Evolutionary conservation across 2,888 invertebrate genomes (phyloP).

Genomic region (Craniophora ligustri): DNA sequence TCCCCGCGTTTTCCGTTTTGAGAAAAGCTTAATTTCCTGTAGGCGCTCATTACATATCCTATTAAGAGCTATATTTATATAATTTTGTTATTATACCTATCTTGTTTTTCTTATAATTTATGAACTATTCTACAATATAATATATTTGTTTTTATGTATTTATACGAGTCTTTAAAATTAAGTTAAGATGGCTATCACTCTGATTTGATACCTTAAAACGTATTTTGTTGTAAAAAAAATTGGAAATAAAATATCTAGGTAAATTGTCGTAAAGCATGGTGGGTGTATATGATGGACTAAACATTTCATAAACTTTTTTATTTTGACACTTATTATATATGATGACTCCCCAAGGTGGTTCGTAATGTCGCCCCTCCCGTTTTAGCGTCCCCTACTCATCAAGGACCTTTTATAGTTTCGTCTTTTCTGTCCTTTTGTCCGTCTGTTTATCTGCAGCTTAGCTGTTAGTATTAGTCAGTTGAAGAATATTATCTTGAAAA

Average conservation of each 20-base stretch:
- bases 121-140: too few relatives aligned
- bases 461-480: too few relatives aligned
- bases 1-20: slow-evolving; percentile 53
- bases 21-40: slow-evolving; percentile 65
- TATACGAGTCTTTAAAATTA: too few relatives aligned
- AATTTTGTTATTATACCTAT: slow-evolving; percentile 2
- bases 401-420: too few relatives aligned
- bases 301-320: slow-evolving; percentile 43
- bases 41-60: slow-evolving; percentile 47
- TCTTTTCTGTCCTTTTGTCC: too few relatives aligned
- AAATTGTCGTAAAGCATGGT: slow-evolving; percentile 16
- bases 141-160: too few relatives aligned
- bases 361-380: slow-evolving; percentile 31
- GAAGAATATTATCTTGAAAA: too few relatives aligned
- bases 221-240: not conserved
- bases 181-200: not conserved
- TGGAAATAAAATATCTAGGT: slow-evolving; percentile 6
- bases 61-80: slow-evolving; percentile 35
- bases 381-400: too few relatives aligned
- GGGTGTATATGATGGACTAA: slow-evolving; percentile 34
- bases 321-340: slow-evolving; percentile 51
- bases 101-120: not conserved
- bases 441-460: too few relatives aligned
- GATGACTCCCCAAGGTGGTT: slow-evolving; percentile 44
- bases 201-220: not conserved